Evolutionary conservation across 2,888 invertebrate genomes (phyloP), one percentile per base, ranked within the genome.

Genomic region (Thumatha senex): DNA sequence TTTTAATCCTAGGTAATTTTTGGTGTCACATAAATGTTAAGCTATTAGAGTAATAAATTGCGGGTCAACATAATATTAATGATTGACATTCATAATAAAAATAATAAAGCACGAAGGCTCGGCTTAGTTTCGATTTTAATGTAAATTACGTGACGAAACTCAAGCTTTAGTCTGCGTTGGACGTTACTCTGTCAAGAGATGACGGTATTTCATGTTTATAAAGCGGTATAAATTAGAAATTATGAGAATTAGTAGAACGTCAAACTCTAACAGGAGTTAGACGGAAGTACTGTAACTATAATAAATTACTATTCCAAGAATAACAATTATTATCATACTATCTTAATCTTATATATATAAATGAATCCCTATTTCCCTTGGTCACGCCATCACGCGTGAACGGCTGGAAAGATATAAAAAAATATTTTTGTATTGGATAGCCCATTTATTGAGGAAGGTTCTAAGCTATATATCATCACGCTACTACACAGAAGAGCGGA

Each of bases 121-220:
- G 56, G 62, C 62, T 72, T 70, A 65, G 58, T 64, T 66, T 68
- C 72, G 60, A 78, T 82, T 79, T 74, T 78, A 77, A 81, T 81
- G 78, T 74, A 78, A 79, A 79, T 79, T 75, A 70, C 64, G 57
- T 56, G 55, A 61, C 60, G 66, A 70, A 70, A 64, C 58, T 56
- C 59, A 63, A 64, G 60, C 54, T 63, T 57, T 61, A 69, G 66
- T 62, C 65, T 65, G 64, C 66, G 63, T 52, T 63, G 60, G 61
- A 64, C 66, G 72, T 68, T 67, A 67, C 64, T 46, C 58, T 56
- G 66, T 62, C 61, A 66, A 68, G 65, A 63, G 65, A 67, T 72
- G 63, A 57, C 54, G 57, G 51, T 56, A 36, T 69, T 74, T 74
- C 69, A 74, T 73, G 74, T 78, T 75, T 77, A 74, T 75, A 68